These are phyloP conservation scores for Hoplodrina ambigua DNA, from an alignment of 2,888 invertebrate genomes.

Conservation along the genomic window DNA sequence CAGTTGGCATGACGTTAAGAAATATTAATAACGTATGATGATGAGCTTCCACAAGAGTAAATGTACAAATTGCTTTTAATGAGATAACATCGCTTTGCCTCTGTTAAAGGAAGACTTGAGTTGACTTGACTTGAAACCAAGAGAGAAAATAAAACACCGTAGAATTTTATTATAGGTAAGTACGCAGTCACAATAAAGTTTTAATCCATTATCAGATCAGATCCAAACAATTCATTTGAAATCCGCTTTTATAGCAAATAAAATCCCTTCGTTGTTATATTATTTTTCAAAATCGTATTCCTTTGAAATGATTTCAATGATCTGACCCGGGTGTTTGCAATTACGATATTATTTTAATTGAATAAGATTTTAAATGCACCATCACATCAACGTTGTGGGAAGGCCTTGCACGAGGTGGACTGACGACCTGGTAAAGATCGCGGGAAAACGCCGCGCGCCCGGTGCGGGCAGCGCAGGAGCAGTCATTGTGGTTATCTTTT, in stretches of 20 bases:
- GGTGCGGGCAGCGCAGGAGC: no score
- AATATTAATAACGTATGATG: slow-evolving; percentile 20
- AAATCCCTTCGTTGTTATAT: slow-evolving; percentile 6
- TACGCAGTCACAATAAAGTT: slow-evolving; percentile 17
- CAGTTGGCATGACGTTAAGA: neutral
- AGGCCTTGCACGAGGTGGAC: no score
- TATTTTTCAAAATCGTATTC: neutral
- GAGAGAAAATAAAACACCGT: neutral
- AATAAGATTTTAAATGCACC: no score
- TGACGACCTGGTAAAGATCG: no score
- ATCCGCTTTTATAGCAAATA: slow-evolving; percentile 15
- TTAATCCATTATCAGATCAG: slow-evolving; percentile 19
- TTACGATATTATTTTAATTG: no score
- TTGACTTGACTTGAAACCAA: neutral
- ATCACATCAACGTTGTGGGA: no score
- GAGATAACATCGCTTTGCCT: neutral
- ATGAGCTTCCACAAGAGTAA: slow-evolving; percentile 1
- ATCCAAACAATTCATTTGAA: slow-evolving; percentile 16
- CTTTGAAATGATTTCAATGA: no score
- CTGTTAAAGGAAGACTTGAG: neutral
- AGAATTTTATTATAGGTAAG: no score
- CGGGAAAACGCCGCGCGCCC: no score
- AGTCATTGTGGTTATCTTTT: no score
- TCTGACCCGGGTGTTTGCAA: no score
- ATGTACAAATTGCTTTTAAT: slow-evolving; percentile 1